These are phyloP conservation scores for Dryobotodes eremita DNA, from an alignment of 2,888 invertebrate genomes.

Conservation along the genomic window DNA sequence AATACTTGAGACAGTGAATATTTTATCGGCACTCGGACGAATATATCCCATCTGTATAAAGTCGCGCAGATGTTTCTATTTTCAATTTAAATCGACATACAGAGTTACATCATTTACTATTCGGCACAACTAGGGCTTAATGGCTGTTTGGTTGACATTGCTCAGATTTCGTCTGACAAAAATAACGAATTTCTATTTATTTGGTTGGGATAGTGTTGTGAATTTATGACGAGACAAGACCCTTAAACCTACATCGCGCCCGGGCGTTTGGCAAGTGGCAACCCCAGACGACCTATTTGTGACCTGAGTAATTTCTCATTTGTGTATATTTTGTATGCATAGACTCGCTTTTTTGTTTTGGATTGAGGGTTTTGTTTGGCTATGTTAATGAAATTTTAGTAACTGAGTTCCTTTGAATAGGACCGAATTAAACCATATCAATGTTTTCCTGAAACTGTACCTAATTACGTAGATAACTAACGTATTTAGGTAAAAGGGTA, in stretches of 20 bases:
- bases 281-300: not conserved
- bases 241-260: not conserved
- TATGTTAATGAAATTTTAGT: not conserved
- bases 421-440: not conserved
- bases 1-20: not conserved
- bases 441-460: not conserved
- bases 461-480: not conserved
- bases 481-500: not conserved
- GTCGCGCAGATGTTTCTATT: constrained; percentile 20
- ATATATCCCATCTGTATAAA: constrained; percentile 16
- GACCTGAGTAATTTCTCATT: constrained; percentile 1
- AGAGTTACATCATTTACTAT: constrained; percentile 12
- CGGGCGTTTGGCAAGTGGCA: not conserved
- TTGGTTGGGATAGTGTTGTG: not conserved
- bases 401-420: not conserved
- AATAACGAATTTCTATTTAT: not conserved
- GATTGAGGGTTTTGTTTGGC: not conserved
- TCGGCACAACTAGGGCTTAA: not conserved
- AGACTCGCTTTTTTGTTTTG: not conserved
- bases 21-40: constrained; percentile 2
- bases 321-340: not conserved
- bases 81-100: constrained; percentile 9
- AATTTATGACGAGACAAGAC: not conserved
- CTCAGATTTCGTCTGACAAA: constrained; percentile 14
- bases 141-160: not conserved